phyloP scores from a whole-genome alignment of 2,113 vertebrate genomes.

The Festucalex cinctus region DNA sequence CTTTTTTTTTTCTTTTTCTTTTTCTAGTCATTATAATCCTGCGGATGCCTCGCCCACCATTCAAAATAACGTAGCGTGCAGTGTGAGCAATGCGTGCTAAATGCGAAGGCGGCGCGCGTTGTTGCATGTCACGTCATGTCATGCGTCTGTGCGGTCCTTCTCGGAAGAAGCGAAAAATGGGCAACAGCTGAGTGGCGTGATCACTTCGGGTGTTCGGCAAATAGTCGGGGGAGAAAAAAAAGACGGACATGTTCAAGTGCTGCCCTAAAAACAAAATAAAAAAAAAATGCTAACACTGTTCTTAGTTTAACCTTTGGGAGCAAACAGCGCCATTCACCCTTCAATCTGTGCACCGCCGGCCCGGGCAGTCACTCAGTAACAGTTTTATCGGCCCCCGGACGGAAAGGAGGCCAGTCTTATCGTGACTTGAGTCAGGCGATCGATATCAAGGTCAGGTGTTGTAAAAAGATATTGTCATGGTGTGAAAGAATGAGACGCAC shows the following conservation, averaged over 20 bases:
- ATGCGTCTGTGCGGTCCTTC: background rate
- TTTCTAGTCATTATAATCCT: background rate
- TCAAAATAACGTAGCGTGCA: background rate
- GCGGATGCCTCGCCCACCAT: background rate
- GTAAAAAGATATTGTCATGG: background rate
- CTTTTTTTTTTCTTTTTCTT: background rate
- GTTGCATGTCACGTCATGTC: background rate
- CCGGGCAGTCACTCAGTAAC: constrained; percentile 57
- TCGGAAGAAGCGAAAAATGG: background rate
- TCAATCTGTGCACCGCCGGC: constrained; percentile 19
- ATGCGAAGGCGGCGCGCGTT: background rate
- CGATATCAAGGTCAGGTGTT: constrained; percentile 21
- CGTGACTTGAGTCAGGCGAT: constrained; percentile 36
- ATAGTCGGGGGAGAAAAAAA: background rate
- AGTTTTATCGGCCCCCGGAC: constrained; percentile 47
- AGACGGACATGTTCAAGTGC: background rate
- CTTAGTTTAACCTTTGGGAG: constrained; percentile 34
- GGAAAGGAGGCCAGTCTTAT: constrained; percentile 47
- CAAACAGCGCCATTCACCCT: constrained; percentile 29
- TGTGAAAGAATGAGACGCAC: background rate
- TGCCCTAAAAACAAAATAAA: background rate
- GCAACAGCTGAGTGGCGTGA: background rate
- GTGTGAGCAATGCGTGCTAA: background rate
- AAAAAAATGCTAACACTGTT: background rate
- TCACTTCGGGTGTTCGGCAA: background rate